Evolutionary conservation across 2,888 invertebrate genomes (phyloP), one percentile per base, ranked within the genome.

Genomic region (Drosophila pseudotakahashii): DNA sequence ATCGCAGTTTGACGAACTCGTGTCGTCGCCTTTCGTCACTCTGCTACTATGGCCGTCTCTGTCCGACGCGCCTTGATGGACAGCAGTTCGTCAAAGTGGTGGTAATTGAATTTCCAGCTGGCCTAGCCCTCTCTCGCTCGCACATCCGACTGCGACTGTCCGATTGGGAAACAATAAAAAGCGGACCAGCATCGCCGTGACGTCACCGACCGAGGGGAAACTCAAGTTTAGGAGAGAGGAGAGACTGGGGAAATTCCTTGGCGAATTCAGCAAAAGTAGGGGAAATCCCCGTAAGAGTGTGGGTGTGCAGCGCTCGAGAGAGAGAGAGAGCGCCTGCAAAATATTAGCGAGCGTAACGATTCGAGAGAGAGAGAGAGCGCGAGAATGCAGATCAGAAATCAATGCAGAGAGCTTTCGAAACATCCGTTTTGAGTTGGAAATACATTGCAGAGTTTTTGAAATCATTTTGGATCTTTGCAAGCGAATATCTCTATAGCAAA

Each of bases 71-170:
- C 75, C 48, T 51, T 90, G 90, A 90, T 86, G 83, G 90, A 90
- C 91, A 90, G 91, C 90, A 89, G 86, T 90, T 90, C 90, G 85
- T 90, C 90, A 90, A 90, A 90, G 81, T 77, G 83, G 88, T 81
- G 83, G 79, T 85, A 89, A 89, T 89, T 88, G 80, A 89, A 89
- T 89, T 76, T 74, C 70, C 73, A 64, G 58, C 75, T 57, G 72
- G 55, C 69, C 34, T 48, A 48, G 48, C 16, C 48, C 60, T 62
- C 68, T 59, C 58, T 60, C 64, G 59, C 58, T 64, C 50, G 50
- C 55, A 68, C 63, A 74, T 64, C 70, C 55, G 76, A 82, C 50
- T 77, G 84, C 61, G 84, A 76, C 16, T 57, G 50, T 58, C 63
- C 55, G 76, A 73, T 79, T 78, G 87, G 68, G 71, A 83, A 83